These are phyloP conservation scores for Therioaphis trifolii DNA, from an alignment of 2,888 invertebrate genomes.

Conservation along the genomic window DNA sequence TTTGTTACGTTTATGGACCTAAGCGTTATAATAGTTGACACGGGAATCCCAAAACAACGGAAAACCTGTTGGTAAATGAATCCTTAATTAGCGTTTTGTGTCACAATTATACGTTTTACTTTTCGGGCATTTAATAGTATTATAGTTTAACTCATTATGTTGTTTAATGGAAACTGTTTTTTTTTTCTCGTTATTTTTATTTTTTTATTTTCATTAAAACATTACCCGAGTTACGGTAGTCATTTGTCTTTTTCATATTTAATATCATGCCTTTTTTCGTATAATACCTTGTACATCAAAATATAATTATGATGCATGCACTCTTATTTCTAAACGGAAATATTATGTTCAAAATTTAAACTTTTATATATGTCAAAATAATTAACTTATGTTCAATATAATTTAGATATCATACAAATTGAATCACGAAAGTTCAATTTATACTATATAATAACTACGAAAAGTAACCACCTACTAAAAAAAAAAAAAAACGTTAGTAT, in stretches of 20 bases:
- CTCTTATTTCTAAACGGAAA: not conserved
- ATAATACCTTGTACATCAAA: not conserved
- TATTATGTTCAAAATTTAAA: no score
- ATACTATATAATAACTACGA: no score
- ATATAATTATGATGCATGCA: not conserved
- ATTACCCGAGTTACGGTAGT: not conserved
- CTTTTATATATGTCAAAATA: no score
- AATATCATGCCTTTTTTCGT: not conserved
- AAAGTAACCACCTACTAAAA: no score
- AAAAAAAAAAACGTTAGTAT: no score
- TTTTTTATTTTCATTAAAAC: not conserved
- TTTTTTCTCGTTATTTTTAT: not conserved
- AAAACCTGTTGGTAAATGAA: not conserved
- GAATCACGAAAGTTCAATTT: no score
- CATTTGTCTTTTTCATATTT: not conserved
- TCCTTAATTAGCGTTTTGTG: slow-evolving; percentile 1
- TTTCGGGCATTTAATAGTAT: not conserved
- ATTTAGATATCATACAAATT: no score
- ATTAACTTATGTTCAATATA: no score
- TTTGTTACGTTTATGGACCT: slow-evolving; percentile 17
- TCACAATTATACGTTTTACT: not conserved
- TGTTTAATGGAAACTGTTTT: not conserved
- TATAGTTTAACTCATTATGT: not conserved
- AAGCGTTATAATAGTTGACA: slow-evolving; percentile 9
- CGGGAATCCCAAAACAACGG: not conserved